Evolutionary conservation across 2,113 vertebrate species (phyloP).

Genomic region (Pipa parva): DNA sequence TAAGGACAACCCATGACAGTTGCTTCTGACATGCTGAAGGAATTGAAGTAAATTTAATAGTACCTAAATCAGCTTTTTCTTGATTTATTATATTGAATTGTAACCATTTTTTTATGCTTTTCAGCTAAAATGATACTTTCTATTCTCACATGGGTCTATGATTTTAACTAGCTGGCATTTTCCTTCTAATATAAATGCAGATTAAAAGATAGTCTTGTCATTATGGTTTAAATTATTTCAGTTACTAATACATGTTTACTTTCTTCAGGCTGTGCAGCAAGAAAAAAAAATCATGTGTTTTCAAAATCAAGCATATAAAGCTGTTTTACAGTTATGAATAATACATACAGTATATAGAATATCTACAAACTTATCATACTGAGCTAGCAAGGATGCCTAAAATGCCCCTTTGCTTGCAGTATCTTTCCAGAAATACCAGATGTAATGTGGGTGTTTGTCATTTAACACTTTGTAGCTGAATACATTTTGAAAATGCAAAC

Average conservation of each 20-base stretch:
- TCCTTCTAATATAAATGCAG: background rate
- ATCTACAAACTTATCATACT: background rate
- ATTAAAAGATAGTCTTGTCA: slow-evolving; percentile 8
- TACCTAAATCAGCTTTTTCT: slow-evolving; percentile 35
- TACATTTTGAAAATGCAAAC: no score
- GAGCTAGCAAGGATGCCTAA: no score
- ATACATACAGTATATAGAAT: background rate
- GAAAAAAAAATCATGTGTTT: no score
- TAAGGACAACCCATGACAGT: slow-evolving; percentile 37
- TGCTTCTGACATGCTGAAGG: slow-evolving; percentile 31
- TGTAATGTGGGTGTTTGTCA: no score
- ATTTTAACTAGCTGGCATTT: slow-evolving; percentile 23
- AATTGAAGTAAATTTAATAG: slow-evolving; percentile 37
- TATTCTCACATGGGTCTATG: slow-evolving; percentile 23
- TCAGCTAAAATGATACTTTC: slow-evolving; percentile 30
- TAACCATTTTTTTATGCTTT: slow-evolving; percentile 26
- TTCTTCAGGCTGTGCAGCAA: background rate
- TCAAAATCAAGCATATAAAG: background rate
- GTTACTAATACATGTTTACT: slow-evolving; percentile 1
- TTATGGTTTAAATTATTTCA: slow-evolving; percentile 3
- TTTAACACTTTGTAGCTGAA: no score
- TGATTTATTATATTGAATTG: slow-evolving; percentile 26
- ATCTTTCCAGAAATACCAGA: no score
- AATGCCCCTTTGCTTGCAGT: no score
- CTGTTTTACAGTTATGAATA: background rate